Percentiles rank a stretch among this genome's conserved stretches.
These are phyloP conservation scores for Agriopis marginaria DNA, from an alignment of 2,888 invertebrate genomes.

Conservation along the genomic window DNA sequence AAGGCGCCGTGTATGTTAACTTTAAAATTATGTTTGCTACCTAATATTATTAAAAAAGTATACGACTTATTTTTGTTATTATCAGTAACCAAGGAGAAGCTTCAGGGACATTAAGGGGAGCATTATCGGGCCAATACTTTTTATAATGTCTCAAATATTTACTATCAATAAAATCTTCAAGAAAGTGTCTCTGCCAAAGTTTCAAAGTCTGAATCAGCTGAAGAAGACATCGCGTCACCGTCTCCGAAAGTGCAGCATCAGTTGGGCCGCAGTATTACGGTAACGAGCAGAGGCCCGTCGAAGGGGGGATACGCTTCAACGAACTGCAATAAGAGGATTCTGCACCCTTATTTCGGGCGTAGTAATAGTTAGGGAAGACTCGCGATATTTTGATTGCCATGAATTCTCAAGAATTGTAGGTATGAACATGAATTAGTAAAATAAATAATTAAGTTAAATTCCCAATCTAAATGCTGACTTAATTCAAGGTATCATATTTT, in stretches of 20 bases:
- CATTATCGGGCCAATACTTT: neutral
- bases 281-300: slow-evolving; percentile 73
- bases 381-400: slow-evolving; percentile 8
- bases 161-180: neutral
- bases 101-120: neutral
- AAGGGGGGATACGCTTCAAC: slow-evolving; percentile 66
- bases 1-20: too few species aligned
- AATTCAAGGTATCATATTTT: too few species aligned
- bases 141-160: neutral
- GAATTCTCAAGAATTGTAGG: too few species aligned
- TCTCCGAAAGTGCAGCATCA: slow-evolving; percentile 79
- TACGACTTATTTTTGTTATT: neutral
- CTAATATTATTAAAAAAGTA: neutral
- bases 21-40: neutral
- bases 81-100: neutral
- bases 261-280: slow-evolving; percentile 69
- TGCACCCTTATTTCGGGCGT: slow-evolving; percentile 69
- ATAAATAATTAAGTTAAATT: too few species aligned
- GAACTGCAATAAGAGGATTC: slow-evolving; percentile 85
- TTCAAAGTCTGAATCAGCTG: slow-evolving; percentile 46
- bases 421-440: too few species aligned
- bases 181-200: slow-evolving; percentile 26
- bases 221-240: slow-evolving; percentile 54
- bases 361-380: slow-evolving; percentile 32
- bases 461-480: too few species aligned